phyloP scores from a whole-genome alignment of 2,888 invertebrate genomes.

The Polyommatus iphigenia region DNA sequence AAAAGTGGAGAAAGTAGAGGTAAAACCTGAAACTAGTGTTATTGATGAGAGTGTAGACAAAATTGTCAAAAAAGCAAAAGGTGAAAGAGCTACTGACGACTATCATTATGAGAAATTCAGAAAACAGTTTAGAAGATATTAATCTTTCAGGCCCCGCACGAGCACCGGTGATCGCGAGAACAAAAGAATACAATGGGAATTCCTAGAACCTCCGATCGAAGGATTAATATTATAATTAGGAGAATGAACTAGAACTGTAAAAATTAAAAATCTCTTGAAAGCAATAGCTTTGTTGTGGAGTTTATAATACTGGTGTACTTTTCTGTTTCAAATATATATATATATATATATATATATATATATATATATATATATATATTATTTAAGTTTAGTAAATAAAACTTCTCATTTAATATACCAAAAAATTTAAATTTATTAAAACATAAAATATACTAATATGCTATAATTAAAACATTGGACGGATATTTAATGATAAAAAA shows the following conservation, averaged over 20 bases:
- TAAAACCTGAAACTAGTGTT: conserved; percentile 60
- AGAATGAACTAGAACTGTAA: neutral
- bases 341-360: too few relatives aligned
- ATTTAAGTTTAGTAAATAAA: conserved; percentile 23
- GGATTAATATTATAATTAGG: neutral
- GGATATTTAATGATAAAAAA: conserved; percentile 29
- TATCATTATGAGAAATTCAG: conserved; percentile 98
- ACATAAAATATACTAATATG: conserved; percentile 24
- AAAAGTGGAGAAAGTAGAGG: conserved; percentile 77
- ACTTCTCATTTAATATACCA: conserved; percentile 31
- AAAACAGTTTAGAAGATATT: conserved; percentile 94
- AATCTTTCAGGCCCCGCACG: too few relatives aligned
- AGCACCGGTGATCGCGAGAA: too few relatives aligned
- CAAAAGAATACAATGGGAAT: too few relatives aligned
- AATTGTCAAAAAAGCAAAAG: conserved; percentile 84
- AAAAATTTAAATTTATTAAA: conserved; percentile 31
- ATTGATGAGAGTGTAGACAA: conserved; percentile 73
- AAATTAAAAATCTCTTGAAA: neutral
- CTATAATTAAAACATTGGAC: conserved; percentile 30
- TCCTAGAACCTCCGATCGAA: too few relatives aligned
- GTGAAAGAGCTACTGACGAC: conserved; percentile 97
- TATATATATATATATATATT: too few relatives aligned
- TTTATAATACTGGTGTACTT: neutral
- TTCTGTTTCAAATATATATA: neutral
- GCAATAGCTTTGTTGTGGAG: neutral